Evolutionary conservation across 2,888 invertebrate species (phyloP).

Genomic region (Xylota sylvarum): DNA sequence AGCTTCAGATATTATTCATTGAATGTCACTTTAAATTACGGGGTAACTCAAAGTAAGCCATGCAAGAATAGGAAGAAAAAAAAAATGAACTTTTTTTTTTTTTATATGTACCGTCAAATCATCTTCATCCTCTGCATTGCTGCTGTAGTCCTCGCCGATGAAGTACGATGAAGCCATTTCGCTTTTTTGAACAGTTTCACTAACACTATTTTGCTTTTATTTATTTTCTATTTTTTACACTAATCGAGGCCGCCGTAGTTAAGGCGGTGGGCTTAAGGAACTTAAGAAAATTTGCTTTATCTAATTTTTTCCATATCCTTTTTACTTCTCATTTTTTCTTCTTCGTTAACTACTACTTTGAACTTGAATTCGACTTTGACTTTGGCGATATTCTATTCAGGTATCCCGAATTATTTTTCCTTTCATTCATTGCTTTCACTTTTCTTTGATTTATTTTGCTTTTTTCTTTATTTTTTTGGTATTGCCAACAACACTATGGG

Average conservation of each 20-base stretch:
- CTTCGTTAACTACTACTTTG: not conserved
- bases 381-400: not conserved
- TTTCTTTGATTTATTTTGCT: constrained; percentile 18
- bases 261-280: constrained; percentile 26
- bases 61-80: not conserved
- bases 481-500: constrained; percentile 24
- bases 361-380: constrained; percentile 8
- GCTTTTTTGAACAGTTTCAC: constrained; percentile 46
- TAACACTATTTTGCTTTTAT: constrained; percentile 51
- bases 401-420: constrained; percentile 13
- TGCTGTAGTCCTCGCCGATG: constrained; percentile 73
- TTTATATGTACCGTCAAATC: constrained; percentile 67
- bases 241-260: constrained; percentile 27
- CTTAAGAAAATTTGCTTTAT: constrained; percentile 33
- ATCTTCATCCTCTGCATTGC: constrained; percentile 72
- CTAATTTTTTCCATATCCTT: constrained; percentile 32
- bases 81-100: not conserved
- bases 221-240: not conserved
- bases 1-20: constrained; percentile 52
- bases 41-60: not conserved
- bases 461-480: constrained; percentile 13
- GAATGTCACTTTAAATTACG: constrained; percentile 46
- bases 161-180: constrained; percentile 70
- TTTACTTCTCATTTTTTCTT: constrained; percentile 3
- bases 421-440: constrained; percentile 21